Conservation (phyloP, 2,797 vertebrate species). For the Rhincodon typus region DNA sequence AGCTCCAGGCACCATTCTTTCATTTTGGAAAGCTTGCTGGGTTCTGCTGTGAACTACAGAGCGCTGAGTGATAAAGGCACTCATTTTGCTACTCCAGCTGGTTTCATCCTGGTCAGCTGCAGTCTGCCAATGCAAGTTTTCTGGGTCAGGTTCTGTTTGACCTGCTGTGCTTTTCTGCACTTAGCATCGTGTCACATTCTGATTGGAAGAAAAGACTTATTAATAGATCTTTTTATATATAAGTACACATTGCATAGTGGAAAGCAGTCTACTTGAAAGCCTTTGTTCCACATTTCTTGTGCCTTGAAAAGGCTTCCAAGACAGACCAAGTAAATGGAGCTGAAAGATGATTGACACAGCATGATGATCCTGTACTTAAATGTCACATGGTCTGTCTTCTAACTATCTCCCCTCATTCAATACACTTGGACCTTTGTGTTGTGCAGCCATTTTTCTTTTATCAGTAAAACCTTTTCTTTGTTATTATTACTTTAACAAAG, state of each 20-base stretch:
- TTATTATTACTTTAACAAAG: too few relatives aligned
- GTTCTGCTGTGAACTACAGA: background rate
- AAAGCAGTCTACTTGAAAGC: slow-evolving; percentile 4
- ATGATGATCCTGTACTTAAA: background rate
- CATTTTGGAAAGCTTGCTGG: background rate
- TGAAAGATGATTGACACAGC: slow-evolving; percentile 10
- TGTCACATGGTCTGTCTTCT: background rate
- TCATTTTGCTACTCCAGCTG: background rate
- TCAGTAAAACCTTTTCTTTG: background rate
- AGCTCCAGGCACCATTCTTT: background rate
- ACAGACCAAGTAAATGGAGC: background rate
- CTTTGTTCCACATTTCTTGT: background rate
- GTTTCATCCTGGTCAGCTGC: background rate
- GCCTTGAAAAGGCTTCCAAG: background rate
- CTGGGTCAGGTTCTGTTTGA: background rate
- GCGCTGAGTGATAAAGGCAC: background rate
- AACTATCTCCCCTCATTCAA: background rate
- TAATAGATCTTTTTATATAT: background rate
- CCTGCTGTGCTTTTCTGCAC: background rate
- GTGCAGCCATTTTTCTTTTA: background rate
- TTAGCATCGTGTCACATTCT: background rate
- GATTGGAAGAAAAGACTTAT: background rate
- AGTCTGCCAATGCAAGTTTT: background rate
- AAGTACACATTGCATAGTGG: background rate
- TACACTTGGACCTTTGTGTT: background rate